Evolutionary conservation across 92 coral and sea anemone species (phyloP), one percentile per base, ranked within the genome.

Genomic region (Heliopora coerulea): DNA sequence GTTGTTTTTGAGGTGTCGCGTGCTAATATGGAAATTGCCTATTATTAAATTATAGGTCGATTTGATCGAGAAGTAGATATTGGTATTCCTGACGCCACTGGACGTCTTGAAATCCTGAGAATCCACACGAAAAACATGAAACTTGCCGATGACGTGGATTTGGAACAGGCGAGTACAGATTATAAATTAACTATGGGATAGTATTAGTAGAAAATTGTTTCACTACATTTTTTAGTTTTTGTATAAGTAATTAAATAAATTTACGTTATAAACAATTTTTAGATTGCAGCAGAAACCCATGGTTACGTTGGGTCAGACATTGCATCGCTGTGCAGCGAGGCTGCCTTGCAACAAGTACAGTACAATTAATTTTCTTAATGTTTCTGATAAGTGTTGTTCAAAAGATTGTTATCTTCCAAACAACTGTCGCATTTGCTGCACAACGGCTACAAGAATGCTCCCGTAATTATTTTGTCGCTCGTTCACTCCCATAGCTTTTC

Each of bases 51-150:
- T 6, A 5, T 65, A 95, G 99, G 99, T 61, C 99, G 99, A 41
- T 95, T 95, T 95, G 99, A 95, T 72, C 89, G 99, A 68, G 99
- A 95, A 78, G 99, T 95, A 49, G 99, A 95, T 75, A 95, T 95
- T 81, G 99, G 99, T 44, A 95, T 95, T 70, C 99, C 99, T 68
- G 99, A 95, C 86, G 96, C 99, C 3, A 95, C 99, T 37, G 99
- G 99, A 11, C 93, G 99, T 59, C 81, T 95, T 24, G 99, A 95
- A 68, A 95, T 95, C 63, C 86, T 95, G 49, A 80, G 99, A 83
- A 95, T 95, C 73, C 99, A 95, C 76, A 95, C 99, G 32, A 95
- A 95, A 91, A 95, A 95, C 82, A 95, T 95, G 99, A 95, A 95
- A 62, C 62, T 95, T 52, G 85, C 81, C 25, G 99, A 90, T 48